These are phyloP conservation scores for Lordiphosa stackelbergi DNA, from an alignment of 1,140 invertebrate genomes.

Conservation along the genomic window DNA sequence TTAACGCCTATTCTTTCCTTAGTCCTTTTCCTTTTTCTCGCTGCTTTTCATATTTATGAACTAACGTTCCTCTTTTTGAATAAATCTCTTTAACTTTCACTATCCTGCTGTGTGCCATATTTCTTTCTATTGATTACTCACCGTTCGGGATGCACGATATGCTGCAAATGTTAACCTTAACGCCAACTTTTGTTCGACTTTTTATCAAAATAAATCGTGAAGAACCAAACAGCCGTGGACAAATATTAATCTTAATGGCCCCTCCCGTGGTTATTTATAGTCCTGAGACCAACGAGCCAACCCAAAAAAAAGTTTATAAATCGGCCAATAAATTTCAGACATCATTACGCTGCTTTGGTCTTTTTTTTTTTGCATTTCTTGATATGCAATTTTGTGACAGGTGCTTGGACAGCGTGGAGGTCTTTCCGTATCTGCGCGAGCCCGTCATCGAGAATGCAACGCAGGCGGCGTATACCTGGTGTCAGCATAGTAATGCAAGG, in stretches of 20 bases:
- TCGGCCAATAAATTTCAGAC: conserved; percentile 71
- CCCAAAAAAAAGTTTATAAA: conserved; percentile 45
- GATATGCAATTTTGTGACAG: conserved; percentile 62
- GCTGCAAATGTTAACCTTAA: conserved; percentile 43
- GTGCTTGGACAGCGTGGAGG: conserved; percentile 72
- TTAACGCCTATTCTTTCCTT: no score
- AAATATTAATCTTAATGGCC: conserved; percentile 44
- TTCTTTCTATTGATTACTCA: no score
- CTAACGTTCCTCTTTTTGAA: no score
- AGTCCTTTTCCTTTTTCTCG: no score
- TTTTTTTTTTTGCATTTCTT: conserved; percentile 16
- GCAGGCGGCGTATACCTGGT: conserved; percentile 62
- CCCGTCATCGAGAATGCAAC: conserved; percentile 74
- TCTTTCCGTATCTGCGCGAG: conserved; percentile 74
- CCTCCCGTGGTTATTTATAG: conserved; percentile 52
- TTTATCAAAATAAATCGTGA: conserved; percentile 69
- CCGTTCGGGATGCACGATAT: background rate
- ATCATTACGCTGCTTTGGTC: conserved; percentile 45
- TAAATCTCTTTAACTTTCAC: no score
- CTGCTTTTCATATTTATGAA: no score
- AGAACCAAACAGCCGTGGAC: conserved; percentile 47
- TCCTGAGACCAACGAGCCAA: conserved; percentile 54
- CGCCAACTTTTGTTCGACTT: conserved; percentile 71
- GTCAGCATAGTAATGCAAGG: conserved; percentile 57
- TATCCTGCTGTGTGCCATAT: no score